phyloP scores from a whole-genome alignment of 2,113 vertebrate genomes.

The Poicephalus gulielmi region DNA sequence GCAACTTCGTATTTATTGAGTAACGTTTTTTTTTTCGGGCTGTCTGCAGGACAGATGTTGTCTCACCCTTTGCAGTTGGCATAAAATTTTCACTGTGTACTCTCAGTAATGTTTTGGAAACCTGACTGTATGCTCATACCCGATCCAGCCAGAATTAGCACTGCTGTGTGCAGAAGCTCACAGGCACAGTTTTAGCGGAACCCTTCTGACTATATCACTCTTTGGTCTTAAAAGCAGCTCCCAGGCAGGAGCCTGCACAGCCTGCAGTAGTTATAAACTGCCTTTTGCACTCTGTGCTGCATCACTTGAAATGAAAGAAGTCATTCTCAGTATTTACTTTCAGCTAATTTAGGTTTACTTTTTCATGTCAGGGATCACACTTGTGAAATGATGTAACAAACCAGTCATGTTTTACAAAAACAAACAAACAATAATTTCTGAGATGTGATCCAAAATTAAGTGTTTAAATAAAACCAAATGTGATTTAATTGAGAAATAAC shows the following conservation, averaged over 20 bases:
- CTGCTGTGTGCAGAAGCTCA: neutral
- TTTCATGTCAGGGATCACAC: neutral
- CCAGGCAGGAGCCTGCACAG: neutral
- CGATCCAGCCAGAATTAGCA: neutral
- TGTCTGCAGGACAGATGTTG: neutral
- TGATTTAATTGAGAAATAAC: neutral
- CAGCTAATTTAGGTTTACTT: neutral
- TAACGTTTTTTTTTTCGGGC: neutral
- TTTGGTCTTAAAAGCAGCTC: neutral
- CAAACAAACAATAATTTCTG: neutral
- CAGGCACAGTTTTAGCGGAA: neutral
- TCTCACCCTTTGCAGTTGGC: neutral
- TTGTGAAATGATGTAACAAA: neutral
- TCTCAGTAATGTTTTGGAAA: neutral
- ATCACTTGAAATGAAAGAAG: neutral
- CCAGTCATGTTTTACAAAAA: neutral
- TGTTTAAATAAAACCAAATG: neutral
- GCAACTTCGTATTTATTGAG: neutral
- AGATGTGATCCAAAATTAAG: neutral
- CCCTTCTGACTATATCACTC: neutral
- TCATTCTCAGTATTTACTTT: neutral
- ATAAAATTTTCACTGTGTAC: neutral
- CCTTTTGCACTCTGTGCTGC: neutral
- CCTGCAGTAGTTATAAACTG: neutral
- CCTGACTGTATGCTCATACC: accelerated